Evolutionary conservation across 2,797 vertebrate genomes (phyloP).

Genomic region (Pelochelys cantorii): DNA sequence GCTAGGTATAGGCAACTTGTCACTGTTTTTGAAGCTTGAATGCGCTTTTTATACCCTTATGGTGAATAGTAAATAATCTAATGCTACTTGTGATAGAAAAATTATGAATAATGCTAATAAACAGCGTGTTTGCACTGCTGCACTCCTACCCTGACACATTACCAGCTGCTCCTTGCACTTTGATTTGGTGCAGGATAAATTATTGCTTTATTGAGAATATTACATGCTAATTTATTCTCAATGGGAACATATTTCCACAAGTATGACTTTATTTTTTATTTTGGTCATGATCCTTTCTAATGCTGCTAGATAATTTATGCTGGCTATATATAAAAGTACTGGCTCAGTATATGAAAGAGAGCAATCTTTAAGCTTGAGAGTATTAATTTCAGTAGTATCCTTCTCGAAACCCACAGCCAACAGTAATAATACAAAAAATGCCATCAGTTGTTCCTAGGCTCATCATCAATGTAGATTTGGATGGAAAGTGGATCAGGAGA

Average conservation of each 20-base stretch:
- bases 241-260: conserved; percentile 19
- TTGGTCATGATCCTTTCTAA: conserved; percentile 43
- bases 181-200: conserved; percentile 45
- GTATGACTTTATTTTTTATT: not conserved
- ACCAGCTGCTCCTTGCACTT: conserved; percentile 71
- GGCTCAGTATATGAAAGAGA: not conserved
- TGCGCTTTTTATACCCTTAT: conserved; percentile 64
- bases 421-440: not conserved
- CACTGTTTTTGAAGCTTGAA: conserved; percentile 80
- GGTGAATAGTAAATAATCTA: conserved; percentile 68
- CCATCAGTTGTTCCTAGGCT: not conserved
- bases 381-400: conserved; percentile 5
- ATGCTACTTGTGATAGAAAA: conserved; percentile 63
- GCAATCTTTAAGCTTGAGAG: not conserved
- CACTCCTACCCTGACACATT: conserved; percentile 52
- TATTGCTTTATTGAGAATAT: conserved; percentile 64
- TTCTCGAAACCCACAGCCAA: not conserved
- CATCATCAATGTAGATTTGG: not conserved
- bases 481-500: not conserved
- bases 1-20: conserved; percentile 73
- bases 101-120: conserved; percentile 80
- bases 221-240: conserved; percentile 52
- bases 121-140: conserved; percentile 50
- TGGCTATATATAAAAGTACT: not conserved
- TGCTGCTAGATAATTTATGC: conserved; percentile 36